These are phyloP conservation scores for Chascanopsetta lugubris DNA, from an alignment of 2,113 vertebrate genomes.

Conservation along the genomic window DNA sequence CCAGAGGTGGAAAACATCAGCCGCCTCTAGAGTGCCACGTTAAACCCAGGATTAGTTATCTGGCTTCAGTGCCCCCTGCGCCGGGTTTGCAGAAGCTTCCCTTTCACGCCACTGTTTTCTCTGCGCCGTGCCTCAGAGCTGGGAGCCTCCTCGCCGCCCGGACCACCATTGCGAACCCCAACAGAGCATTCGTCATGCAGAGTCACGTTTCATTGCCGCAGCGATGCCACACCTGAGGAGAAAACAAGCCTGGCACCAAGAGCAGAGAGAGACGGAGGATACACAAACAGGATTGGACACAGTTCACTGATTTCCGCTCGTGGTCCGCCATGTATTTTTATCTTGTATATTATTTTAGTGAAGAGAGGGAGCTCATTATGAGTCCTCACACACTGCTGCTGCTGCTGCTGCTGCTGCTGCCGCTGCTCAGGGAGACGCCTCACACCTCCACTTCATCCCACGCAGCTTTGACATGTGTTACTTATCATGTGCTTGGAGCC, in stretches of 20 bases:
- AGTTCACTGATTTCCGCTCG: neutral
- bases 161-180: slow-evolving; percentile 42
- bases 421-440: no score
- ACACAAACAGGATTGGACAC: neutral
- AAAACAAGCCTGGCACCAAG: slow-evolving; percentile 24
- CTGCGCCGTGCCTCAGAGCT: neutral
- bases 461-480: no score
- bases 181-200: slow-evolving; percentile 52
- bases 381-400: no score
- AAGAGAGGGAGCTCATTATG: no score
- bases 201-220: slow-evolving; percentile 46
- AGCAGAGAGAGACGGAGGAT: neutral
- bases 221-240: slow-evolving; percentile 14
- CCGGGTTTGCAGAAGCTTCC: slow-evolving; percentile 48
- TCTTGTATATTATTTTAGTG: no score
- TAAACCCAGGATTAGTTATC: slow-evolving; percentile 52
- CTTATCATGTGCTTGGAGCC: no score
- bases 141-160: neutral
- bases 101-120: slow-evolving; percentile 65
- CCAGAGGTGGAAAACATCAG: slow-evolving; percentile 4
- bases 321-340: no score
- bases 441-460: no score
- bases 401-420: no score
- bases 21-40: slow-evolving; percentile 12
- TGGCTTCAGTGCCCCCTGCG: slow-evolving; percentile 35